Evolutionary conservation across 2,797 vertebrate genomes (phyloP).

Genomic region (Lagodon rhomboides): DNA sequence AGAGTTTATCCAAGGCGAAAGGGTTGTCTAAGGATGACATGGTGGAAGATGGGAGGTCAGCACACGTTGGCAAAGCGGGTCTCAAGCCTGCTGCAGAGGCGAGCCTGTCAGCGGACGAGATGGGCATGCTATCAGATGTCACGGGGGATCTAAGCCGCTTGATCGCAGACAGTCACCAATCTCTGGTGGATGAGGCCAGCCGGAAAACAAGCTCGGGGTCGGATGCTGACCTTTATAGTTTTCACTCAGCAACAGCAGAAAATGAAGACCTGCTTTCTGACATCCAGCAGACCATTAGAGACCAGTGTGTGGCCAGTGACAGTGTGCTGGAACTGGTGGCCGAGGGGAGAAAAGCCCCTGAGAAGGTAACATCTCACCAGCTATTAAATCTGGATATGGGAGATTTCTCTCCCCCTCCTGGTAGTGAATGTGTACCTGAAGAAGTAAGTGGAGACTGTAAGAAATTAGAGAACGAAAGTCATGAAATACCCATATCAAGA

Average conservation of each 20-base stretch:
- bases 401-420: conserved; percentile 29
- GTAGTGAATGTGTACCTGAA: conserved; percentile 42
- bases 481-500: conserved; percentile 52
- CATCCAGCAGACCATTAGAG: conserved; percentile 92
- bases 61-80: conserved; percentile 76
- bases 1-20: conserved; percentile 89
- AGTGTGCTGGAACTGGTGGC: conserved; percentile 20
- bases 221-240: conserved; percentile 95
- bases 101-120: conserved; percentile 85
- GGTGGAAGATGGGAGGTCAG: conserved; percentile 82
- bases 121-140: conserved; percentile 85
- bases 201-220: conserved; percentile 92
- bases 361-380: conserved; percentile 59
- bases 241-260: conserved; percentile 92
- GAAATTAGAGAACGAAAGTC: conserved; percentile 29
- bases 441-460: conserved; percentile 1
- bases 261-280: conserved; percentile 93
- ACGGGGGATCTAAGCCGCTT: conserved; percentile 83
- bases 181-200: conserved; percentile 80
- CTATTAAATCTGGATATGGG: conserved; percentile 44
- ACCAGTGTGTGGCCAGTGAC: conserved; percentile 80
- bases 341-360: not conserved
- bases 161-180: conserved; percentile 76
- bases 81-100: conserved; percentile 83
- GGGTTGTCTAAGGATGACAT: conserved; percentile 88